These are phyloP conservation scores for Sepiola atlantica DNA, from an alignment of 2,888 invertebrate genomes.

Conservation along the genomic window DNA sequence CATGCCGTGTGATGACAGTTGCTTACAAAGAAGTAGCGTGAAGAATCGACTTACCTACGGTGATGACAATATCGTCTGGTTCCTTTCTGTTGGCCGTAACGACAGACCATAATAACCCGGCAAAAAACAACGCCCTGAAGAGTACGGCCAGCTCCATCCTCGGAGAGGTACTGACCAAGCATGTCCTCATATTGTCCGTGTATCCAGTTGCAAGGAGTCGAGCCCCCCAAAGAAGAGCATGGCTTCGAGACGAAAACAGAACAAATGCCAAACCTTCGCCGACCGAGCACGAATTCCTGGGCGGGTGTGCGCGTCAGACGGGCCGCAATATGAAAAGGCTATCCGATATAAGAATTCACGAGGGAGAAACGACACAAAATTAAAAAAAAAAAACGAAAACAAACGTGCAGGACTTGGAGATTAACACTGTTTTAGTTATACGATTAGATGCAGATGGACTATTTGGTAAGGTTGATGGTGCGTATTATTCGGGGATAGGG, in stretches of 20 bases:
- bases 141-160: background rate
- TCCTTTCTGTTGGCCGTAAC: background rate
- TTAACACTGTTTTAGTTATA: no score
- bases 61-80: background rate
- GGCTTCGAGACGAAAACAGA: background rate
- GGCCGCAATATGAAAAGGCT: background rate
- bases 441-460: background rate
- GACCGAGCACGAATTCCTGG: background rate
- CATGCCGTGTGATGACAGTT: background rate
- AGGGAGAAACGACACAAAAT: background rate
- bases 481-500: background rate
- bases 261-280: background rate
- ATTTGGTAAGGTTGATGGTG: background rate
- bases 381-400: fast-evolving
- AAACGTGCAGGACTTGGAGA: background rate
- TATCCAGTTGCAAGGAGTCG: constrained; percentile 5
- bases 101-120: background rate
- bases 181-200: constrained; percentile 20
- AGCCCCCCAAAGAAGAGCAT: background rate
- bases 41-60: background rate
- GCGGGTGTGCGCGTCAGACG: background rate
- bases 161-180: background rate
- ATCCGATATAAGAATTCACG: background rate
- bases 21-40: background rate
- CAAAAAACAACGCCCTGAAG: background rate